phyloP scores from a whole-genome alignment of 30 jellyfish, hydroid and myxozoan species.

The Hydractinia echinata region DNA sequence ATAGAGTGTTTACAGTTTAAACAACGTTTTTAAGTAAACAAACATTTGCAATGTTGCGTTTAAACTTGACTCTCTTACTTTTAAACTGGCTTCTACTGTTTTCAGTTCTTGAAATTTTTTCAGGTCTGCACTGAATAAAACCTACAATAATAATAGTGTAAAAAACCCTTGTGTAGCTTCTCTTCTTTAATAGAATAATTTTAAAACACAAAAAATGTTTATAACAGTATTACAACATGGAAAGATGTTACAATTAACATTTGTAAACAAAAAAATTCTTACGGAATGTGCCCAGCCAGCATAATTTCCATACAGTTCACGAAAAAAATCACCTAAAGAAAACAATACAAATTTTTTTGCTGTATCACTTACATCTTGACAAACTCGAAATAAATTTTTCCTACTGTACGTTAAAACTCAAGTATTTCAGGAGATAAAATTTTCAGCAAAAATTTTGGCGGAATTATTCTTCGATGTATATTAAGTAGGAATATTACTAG shows the following conservation, averaged over 20 bases:
- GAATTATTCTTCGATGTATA: too few relatives aligned
- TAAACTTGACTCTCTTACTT: background rate
- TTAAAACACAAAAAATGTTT: too few relatives aligned
- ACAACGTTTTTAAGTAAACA: too few relatives aligned
- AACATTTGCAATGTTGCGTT: too few relatives aligned
- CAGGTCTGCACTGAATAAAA: constrained; percentile 70
- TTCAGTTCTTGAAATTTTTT: constrained; percentile 24
- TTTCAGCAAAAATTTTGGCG: too few relatives aligned
- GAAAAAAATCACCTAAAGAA: constrained; percentile 71
- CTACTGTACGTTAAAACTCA: background rate
- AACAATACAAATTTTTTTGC: background rate
- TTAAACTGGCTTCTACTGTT: background rate
- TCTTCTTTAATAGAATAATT: too few relatives aligned
- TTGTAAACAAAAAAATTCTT: background rate
- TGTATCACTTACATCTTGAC: background rate
- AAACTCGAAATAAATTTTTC: background rate
- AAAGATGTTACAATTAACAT: too few relatives aligned
- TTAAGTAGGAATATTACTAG: too few relatives aligned
- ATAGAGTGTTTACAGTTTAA: too few relatives aligned
- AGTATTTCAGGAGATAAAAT: background rate
- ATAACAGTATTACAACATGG: too few relatives aligned
- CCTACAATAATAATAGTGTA: constrained; percentile 37
- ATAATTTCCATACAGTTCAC: constrained; percentile 68
- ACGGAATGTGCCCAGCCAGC: constrained; percentile 99
- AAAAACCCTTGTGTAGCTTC: background rate